phyloP scores from a whole-genome alignment of 2,113 vertebrate species.

The Ageneiosus marmoratus region DNA sequence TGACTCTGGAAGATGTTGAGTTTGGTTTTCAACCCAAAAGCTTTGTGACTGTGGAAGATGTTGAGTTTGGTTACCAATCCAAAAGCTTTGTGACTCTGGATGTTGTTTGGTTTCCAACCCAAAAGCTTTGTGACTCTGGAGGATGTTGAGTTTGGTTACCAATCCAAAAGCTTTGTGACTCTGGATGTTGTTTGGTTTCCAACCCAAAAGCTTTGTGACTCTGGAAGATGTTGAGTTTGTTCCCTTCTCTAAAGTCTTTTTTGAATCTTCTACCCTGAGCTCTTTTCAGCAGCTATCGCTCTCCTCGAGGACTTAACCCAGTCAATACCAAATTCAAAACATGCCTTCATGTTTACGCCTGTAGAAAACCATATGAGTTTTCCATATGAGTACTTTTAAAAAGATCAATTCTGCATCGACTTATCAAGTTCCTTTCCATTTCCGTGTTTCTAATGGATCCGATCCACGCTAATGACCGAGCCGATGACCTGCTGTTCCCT shows the following conservation, averaged over 20 bases:
- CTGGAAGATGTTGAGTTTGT: background rate
- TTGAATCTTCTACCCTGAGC: background rate
- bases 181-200: background rate
- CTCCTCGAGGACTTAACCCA: background rate
- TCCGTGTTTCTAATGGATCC: slow-evolving; percentile 24
- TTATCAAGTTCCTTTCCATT: slow-evolving; percentile 34
- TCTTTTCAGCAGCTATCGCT: background rate
- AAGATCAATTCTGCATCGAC: slow-evolving; percentile 57
- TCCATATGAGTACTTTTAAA: slow-evolving; percentile 35
- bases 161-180: no score
- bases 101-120: background rate
- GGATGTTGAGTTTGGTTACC: no score
- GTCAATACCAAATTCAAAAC: slow-evolving; percentile 34
- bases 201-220: background rate
- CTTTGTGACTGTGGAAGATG: no score
- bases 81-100: no score
- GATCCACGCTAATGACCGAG: slow-evolving; percentile 52
- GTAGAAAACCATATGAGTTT: slow-evolving; percentile 40
- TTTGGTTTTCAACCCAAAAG: no score
- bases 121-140: no score
- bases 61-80: no score
- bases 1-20: no score
- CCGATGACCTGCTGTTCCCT: slow-evolving; percentile 11
- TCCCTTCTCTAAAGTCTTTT: background rate
- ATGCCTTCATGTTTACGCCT: slow-evolving; percentile 55